Base-by-base conservation (phyloP, 2,797 vertebrate species). In the Aphelocoma californica region DNA sequence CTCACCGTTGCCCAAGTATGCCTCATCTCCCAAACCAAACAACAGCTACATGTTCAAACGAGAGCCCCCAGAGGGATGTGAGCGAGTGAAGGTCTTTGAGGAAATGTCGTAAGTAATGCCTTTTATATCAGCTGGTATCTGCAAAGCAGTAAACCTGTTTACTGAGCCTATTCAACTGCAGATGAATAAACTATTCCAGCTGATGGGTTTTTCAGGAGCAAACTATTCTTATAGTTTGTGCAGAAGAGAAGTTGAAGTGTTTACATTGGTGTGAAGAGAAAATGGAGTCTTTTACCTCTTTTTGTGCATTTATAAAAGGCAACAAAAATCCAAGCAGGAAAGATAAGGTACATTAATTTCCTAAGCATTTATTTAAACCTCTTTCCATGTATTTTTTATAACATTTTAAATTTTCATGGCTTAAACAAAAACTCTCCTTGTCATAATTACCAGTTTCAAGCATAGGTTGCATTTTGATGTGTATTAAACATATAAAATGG, bases 41-140 rank as follows among this genome's bases (percentile, higher is more conserved):
- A 99, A 99, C 99, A 99, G 99, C 98, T 99, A 99, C 98, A 99
- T 99, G 98, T 99, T 99, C 98, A 99, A 99, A 98, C 98, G 99
- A 86, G 99, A 99, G 97, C 99, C 99, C 97, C 99, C 99, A 64
- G 99, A 99, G 98, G 99, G 99, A 98, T 99, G 99, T 72, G 99
- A 99, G 98, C 98, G 98, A 97, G 98, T 99, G 98, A 99, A 99
- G 97, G 99, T 99, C 98, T 99, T 99, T 97, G 99, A 99, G 97
- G 99, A 99, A 98, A 97, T 99, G 97, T 98, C 98, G 99, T 99
- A 98, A 99, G 99, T 99, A 97, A 97, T 96, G 96, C 95, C 96
- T 97, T 97, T 97, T 97, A 69, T 97, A 91, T 97, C 98, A 98
- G 98, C 98, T 98, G 98, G 97, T 97, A 96, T 97, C 97, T 96